Evolutionary conservation across 2,888 invertebrate genomes (phyloP).

Genomic region (Meganola albula): DNA sequence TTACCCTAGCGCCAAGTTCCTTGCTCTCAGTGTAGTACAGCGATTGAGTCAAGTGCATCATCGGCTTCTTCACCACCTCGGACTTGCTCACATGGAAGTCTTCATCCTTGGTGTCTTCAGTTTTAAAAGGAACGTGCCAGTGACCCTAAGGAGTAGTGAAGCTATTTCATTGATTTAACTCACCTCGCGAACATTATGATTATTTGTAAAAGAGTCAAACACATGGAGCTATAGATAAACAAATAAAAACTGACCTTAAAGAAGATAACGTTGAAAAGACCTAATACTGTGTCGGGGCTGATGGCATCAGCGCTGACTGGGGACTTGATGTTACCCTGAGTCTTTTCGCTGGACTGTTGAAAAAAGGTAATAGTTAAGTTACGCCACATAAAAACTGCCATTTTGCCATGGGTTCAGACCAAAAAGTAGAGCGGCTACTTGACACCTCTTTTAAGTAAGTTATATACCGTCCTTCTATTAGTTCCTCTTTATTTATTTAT

Average conservation of each 20-base stretch:
- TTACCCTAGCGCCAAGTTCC: slow-evolving; percentile 40
- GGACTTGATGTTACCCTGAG: slow-evolving; percentile 38
- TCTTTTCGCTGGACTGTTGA: slow-evolving; percentile 37
- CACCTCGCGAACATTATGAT: no score
- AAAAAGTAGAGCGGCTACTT: no score
- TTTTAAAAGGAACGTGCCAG: slow-evolving; percentile 46
- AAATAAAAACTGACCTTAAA: slow-evolving; percentile 26
- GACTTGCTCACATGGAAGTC: slow-evolving; percentile 37
- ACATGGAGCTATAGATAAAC: no score
- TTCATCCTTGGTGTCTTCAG: slow-evolving; percentile 34
- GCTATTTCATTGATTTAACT: no score
- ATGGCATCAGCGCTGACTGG: slow-evolving; percentile 31
- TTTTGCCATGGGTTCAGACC: no score
- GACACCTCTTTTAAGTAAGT: no score
- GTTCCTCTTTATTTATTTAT: no score
- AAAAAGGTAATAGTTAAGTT: neutral
- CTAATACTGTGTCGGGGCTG: slow-evolving; percentile 23
- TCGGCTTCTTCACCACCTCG: slow-evolving; percentile 39
- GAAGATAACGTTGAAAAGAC: slow-evolving; percentile 46
- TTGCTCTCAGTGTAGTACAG: slow-evolving; percentile 37
- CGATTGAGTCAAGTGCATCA: slow-evolving; percentile 37
- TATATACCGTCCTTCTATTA: no score
- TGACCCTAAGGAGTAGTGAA: slow-evolving; percentile 35
- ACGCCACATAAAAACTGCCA: no score
- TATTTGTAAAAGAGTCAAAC: no score